A percentile compares a stretch with the other conserved stretches of the same genome.
phyloP scores from a whole-genome alignment of 2,888 invertebrate genomes.

The Sialis fuliginosa region DNA sequence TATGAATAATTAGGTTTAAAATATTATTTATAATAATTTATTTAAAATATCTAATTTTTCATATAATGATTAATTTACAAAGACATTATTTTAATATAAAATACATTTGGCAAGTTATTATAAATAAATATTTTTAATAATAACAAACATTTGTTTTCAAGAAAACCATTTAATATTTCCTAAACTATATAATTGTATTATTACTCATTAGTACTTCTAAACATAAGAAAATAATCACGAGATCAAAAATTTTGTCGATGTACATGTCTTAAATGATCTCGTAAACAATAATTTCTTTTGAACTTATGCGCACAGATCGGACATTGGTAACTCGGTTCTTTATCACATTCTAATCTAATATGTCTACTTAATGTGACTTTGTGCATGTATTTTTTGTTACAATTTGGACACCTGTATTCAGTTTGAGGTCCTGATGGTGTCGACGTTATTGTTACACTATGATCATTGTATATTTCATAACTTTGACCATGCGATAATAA shows the following conservation, averaged over 20 bases:
- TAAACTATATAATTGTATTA: background rate
- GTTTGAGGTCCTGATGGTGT: background rate
- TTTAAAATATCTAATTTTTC: background rate
- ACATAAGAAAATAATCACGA: background rate
- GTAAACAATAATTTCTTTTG: constrained; percentile 5
- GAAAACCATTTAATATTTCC: too few relatives aligned
- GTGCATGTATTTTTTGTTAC: constrained; percentile 20
- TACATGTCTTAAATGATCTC: constrained; percentile 5
- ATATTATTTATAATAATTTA: too few relatives aligned
- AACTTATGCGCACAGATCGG: constrained; percentile 10
- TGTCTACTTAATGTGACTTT: constrained; percentile 17
- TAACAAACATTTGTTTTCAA: too few relatives aligned
- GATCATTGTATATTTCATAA: background rate
- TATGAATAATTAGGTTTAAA: too few relatives aligned
- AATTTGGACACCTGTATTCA: constrained; percentile 13
- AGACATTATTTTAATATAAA: background rate
- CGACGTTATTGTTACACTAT: background rate
- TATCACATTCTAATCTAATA: constrained; percentile 15
- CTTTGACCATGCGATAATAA: background rate
- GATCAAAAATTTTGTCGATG: constrained; percentile 4
- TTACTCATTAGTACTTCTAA: background rate
- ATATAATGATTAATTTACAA: background rate
- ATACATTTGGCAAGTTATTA: background rate
- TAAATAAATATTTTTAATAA: background rate
- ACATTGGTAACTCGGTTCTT: constrained; percentile 14